Evolutionary conservation across 2,797 vertebrate genomes (phyloP), one percentile per base, ranked within the genome.

Genomic region (Cuniculus paca): DNA sequence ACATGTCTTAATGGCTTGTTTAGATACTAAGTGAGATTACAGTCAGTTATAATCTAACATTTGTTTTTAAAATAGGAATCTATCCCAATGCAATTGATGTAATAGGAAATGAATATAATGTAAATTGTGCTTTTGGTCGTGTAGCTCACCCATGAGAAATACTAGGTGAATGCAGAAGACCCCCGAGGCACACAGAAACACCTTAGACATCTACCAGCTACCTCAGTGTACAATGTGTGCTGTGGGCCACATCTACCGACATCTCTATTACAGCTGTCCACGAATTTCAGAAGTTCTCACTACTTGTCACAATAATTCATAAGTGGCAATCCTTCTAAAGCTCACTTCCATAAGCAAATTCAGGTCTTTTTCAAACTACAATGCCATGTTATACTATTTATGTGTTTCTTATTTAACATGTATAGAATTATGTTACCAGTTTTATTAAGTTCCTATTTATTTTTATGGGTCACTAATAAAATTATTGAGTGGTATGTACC

Each of bases 391-490:
- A 13, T n/a, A 45, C 19, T n/a, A 50, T 26, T 78, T 54, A 48
- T 13, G 9, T 65, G 39, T 82, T 90, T 95, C 78, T 65, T 68
- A 45, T 58, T 77, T 78, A 61, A 56, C 5, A 42, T 31, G 1
- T 39, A 48, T 83, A 52, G 86, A 72, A 58, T 60, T 63, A 7
- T 77, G 87, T 50, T 92, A 61, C 5, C 63, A 61, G 68, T 77
- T 61, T 92, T 42, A 88, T 13, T 83, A 39, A 63, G 6, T 58
- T 84, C 19, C 14, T 48, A 9, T 36, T 56, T 82, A 72, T 81
- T 88, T 94, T 50, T 70, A 50, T 65, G 11, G 65, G 34, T 87
- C 80, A 68, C 42, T 70, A 75, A 65, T 56, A 60, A 54, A 16
- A 7, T 48, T 22, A 58, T 54, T 81, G 39, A 78, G 5, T 74